A percentile compares a stretch with the other conserved stretches of the same genome.
Conservation (phyloP, 2,888 invertebrate species). For the Apocheima hispidaria region DNA sequence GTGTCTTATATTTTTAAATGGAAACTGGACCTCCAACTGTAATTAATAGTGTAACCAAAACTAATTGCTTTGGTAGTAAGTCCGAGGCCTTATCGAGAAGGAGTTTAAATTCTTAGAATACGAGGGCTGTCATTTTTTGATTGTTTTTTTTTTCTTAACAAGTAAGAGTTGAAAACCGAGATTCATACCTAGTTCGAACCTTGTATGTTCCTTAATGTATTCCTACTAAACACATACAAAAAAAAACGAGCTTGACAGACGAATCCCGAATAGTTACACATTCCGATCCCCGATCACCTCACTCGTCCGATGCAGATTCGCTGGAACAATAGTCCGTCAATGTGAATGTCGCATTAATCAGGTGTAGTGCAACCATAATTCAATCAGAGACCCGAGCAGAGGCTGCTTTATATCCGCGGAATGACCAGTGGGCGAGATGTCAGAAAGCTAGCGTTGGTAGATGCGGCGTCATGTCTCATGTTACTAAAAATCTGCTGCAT, state of each 20-base stretch:
- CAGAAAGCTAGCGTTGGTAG: slow-evolving; percentile 33
- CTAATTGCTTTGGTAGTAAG: no score
- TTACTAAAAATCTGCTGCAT: no score
- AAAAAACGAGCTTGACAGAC: slow-evolving; percentile 49
- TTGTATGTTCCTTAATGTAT: not conserved
- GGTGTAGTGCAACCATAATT: slow-evolving; percentile 83
- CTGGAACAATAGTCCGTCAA: slow-evolving; percentile 83
- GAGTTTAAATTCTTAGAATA: no score
- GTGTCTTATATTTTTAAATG: not conserved
- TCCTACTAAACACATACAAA: slow-evolving; percentile 3
- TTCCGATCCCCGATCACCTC: slow-evolving; percentile 66
- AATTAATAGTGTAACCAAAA: no score
- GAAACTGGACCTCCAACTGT: no score
- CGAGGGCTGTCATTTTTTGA: no score
- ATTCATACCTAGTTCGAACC: no score
- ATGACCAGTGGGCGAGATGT: slow-evolving; percentile 69
- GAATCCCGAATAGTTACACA: slow-evolving; percentile 67
- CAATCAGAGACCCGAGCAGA: slow-evolving; percentile 75
- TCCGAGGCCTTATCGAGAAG: no score
- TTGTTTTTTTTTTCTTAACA: no score
- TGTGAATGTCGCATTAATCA: slow-evolving; percentile 84
- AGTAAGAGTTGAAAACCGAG: no score
- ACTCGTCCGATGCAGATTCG: slow-evolving; percentile 78
- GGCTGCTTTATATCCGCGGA: slow-evolving; percentile 65
- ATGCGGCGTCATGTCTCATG: not conserved